Percentiles rank a stretch among this genome's conserved stretches.
phyloP scores from a whole-genome alignment of 2,888 invertebrate species.

The Xylota sylvarum region DNA sequence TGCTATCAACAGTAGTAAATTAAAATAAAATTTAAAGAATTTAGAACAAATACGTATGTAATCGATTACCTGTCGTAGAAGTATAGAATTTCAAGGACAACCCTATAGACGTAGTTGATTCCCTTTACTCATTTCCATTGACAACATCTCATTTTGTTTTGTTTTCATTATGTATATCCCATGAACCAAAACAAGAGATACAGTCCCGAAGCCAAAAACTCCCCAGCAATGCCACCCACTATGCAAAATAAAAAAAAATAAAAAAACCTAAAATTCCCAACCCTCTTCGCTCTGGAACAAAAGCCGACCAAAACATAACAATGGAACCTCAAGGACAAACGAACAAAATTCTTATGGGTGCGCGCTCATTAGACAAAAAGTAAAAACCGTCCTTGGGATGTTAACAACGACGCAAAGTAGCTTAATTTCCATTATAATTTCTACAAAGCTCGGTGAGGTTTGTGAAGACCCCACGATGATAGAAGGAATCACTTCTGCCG shows the following conservation, averaged over 20 bases:
- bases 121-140: constrained; percentile 6
- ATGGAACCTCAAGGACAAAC: constrained; percentile 37
- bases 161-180: background rate
- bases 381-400: constrained; percentile 44
- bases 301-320: background rate
- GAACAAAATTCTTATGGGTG: constrained; percentile 45
- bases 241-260: constrained; percentile 8
- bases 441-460: constrained; percentile 2
- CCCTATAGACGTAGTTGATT: constrained; percentile 2
- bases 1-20: too few relatives aligned
- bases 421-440: constrained; percentile 13
- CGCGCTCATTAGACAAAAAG: constrained; percentile 37
- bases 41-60: too few relatives aligned
- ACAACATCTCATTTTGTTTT: constrained; percentile 1
- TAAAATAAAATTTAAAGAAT: too few relatives aligned
- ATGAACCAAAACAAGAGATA: background rate
- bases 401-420: constrained; percentile 15
- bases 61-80: too few relatives aligned
- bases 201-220: background rate
- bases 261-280: background rate
- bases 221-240: constrained; percentile 1
- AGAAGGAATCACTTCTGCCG: background rate
- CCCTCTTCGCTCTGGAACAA: background rate
- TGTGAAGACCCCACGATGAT: background rate
- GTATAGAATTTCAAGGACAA: background rate